These are phyloP conservation scores for Cephalopholis sonnerati DNA, from an alignment of 2,113 vertebrate genomes.

Conservation along the genomic window DNA sequence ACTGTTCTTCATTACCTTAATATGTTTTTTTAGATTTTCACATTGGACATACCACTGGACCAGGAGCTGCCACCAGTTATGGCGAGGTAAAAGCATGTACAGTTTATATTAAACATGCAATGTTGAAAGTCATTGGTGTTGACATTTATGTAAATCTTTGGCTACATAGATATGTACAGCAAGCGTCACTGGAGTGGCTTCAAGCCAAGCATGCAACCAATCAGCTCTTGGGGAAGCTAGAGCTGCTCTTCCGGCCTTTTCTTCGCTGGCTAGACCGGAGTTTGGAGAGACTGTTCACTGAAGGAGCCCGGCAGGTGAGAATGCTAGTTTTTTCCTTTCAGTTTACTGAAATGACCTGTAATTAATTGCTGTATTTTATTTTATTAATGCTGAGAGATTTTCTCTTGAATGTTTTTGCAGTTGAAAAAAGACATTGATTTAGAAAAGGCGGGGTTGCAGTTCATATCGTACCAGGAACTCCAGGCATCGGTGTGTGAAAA, in stretches of 20 bases:
- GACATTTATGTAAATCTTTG: neutral
- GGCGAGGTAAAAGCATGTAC: constrained; percentile 78
- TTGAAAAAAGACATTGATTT: constrained; percentile 87
- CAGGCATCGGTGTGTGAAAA: constrained; percentile 72
- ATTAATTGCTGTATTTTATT: neutral
- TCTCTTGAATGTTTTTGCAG: constrained; percentile 60
- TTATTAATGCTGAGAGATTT: neutral
- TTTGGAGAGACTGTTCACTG: constrained; percentile 87
- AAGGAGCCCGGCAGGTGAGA: constrained; percentile 87
- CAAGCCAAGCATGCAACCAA: constrained; percentile 88
- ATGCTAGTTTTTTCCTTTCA: neutral
- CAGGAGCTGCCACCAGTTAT: constrained; percentile 85
- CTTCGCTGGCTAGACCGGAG: constrained; percentile 88
- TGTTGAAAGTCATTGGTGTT: neutral
- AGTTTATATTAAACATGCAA: neutral
- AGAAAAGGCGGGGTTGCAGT: constrained; percentile 86
- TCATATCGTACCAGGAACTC: constrained; percentile 86
- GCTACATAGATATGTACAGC: constrained; percentile 78
- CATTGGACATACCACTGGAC: constrained; percentile 85
- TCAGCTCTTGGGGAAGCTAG: constrained; percentile 85
- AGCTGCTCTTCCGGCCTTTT: constrained; percentile 87
- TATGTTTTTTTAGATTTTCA: constrained; percentile 81
- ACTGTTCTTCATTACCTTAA: neutral
- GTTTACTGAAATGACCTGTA: neutral
- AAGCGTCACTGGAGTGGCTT: constrained; percentile 84